Conservation (phyloP, 2,888 invertebrate species). For the Apodemia hepburni region DNA sequence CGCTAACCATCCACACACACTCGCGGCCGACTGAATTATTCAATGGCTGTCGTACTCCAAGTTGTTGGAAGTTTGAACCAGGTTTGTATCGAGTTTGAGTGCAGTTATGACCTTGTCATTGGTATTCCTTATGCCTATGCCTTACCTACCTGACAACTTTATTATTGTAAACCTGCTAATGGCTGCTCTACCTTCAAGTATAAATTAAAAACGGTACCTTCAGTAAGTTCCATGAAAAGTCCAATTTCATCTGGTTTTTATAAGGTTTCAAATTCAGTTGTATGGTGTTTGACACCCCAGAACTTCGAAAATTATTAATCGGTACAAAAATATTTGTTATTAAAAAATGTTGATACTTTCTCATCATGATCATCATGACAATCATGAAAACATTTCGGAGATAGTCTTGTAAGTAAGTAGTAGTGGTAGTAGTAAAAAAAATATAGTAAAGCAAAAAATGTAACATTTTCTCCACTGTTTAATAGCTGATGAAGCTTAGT, state of each 20-base stretch:
- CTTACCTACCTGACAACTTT: neutral
- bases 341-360: no score
- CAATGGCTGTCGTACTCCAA: slow-evolving; percentile 16
- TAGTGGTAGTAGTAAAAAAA: no score
- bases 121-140: neutral
- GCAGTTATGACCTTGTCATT: slow-evolving; percentile 9
- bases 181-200: neutral
- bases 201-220: neutral
- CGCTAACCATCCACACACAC: no score
- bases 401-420: no score
- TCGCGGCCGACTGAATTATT: slow-evolving; percentile 30
- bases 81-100: slow-evolving; percentile 13
- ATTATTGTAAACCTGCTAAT: neutral
- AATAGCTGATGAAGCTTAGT: no score
- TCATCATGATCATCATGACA: no score
- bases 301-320: no score
- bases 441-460: no score
- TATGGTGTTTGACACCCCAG: neutral
- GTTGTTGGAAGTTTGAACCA: neutral
- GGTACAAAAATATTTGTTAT: no score
- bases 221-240: neutral
- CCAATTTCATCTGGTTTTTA: neutral
- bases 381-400: no score
- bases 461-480: no score
- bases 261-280: neutral